Conservation (phyloP, 1,140 invertebrate genomes). For the Stegodyphus mimosarum region DNA sequence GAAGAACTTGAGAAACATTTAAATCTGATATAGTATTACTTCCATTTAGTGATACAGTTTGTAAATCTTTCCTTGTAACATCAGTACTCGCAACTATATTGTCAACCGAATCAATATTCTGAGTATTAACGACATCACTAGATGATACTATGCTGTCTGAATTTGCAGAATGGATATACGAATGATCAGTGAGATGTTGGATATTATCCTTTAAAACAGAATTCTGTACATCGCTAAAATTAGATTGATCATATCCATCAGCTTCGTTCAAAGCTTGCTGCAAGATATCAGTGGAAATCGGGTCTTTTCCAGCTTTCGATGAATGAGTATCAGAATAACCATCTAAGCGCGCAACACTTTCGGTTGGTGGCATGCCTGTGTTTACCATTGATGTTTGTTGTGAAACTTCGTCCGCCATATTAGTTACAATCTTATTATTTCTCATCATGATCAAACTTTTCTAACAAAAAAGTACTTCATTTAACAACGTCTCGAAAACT, state of each 20-base stretch:
- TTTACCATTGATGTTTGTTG: slow-evolving; percentile 52
- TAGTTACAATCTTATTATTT: slow-evolving; percentile 14
- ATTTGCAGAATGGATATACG: slow-evolving; percentile 21
- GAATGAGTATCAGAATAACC: background rate
- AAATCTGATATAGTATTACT: background rate
- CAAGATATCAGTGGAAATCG: slow-evolving; percentile 67
- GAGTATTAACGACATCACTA: background rate
- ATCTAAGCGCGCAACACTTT: background rate
- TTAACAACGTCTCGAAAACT: too few species aligned
- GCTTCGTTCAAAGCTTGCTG: slow-evolving; percentile 68
- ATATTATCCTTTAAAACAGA: slow-evolving; percentile 52
- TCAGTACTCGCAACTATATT: background rate
- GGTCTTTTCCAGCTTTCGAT: slow-evolving; percentile 1
- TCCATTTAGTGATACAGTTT: background rate
- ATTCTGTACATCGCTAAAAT: slow-evolving; percentile 57
- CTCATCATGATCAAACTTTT: background rate
- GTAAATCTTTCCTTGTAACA: slow-evolving; percentile 7
- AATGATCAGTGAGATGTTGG: slow-evolving; percentile 62
- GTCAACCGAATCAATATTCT: slow-evolving; percentile 53
- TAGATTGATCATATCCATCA: slow-evolving; percentile 58
- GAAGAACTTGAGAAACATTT: background rate
- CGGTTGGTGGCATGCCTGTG: background rate
- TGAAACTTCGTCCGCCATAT: slow-evolving; percentile 44
- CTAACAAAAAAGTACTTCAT: too few species aligned
- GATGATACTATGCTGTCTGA: slow-evolving; percentile 18